phyloP scores from a whole-genome alignment of 2,888 invertebrate species.

The Cantharis rufa region DNA sequence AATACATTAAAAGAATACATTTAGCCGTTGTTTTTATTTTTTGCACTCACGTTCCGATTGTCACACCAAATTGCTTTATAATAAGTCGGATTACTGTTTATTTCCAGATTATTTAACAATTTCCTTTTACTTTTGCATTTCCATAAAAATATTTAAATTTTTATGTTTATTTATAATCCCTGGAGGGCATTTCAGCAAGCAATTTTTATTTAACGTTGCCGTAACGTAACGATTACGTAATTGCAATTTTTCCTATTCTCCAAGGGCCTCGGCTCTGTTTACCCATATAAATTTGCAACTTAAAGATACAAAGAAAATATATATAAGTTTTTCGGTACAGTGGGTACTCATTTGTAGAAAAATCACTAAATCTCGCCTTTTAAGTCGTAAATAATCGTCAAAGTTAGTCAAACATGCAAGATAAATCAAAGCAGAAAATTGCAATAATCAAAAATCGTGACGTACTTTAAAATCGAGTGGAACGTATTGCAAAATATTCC shows the following conservation, averaged over 20 bases:
- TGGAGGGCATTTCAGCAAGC: not conserved
- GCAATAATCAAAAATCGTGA: constrained; percentile 26
- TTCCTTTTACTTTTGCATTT: not conserved
- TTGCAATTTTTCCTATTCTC: not conserved
- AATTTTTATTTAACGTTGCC: not conserved
- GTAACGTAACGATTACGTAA: not conserved
- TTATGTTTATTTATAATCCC: not conserved
- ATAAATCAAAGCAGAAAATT: constrained; percentile 29
- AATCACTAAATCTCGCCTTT: constrained; percentile 7
- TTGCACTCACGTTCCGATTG: not conserved
- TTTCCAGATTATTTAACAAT: not conserved
- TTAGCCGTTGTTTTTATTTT: not conserved
- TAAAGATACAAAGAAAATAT: not conserved
- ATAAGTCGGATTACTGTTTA: not conserved
- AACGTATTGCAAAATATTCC: constrained; percentile 6
- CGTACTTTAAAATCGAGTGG: constrained; percentile 23
- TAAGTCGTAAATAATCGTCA: constrained; percentile 26
- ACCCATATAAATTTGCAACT: not conserved
- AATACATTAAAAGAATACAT: not conserved
- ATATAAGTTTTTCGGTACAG: not conserved
- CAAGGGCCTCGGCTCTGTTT: not conserved
- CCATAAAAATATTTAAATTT: not conserved
- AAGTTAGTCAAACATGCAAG: constrained; percentile 22
- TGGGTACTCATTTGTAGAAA: not conserved
- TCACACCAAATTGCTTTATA: not conserved